Base-by-base conservation (phyloP, 2,113 vertebrate genomes). In the Pholis gunnellus region DNA sequence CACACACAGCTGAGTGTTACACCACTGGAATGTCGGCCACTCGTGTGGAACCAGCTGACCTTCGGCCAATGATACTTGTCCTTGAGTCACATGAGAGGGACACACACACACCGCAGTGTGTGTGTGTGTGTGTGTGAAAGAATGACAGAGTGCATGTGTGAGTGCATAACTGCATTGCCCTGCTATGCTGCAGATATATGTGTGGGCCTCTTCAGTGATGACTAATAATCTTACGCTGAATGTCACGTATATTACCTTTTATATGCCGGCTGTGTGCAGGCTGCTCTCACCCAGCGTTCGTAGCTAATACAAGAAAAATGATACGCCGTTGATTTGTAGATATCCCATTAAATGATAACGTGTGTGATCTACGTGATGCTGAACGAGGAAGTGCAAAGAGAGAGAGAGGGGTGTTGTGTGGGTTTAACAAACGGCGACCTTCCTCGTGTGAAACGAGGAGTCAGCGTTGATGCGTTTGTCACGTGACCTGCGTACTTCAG, bases 11-110 rank as follows among this genome's bases (percentile, higher is more conserved):
- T 83, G 85, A 87, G 82, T 83, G 79, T 78, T 79, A 88, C 79
- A 88, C 81, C 70, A n/a, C 75, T 65, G 87, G 89, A 91, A 92
- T 90, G 90, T 63, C 15, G 52, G 84, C 82, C 38, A 5, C 80
- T 93, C 86, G 72, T 86, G 91, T 92, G 88, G 92, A 94, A 94
- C 93, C 85, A 82, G 91, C 90, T 84, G 88, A 93, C 94, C 92
- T 93, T 92, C 74, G 44, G 71, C 77, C 75, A 59, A 72, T 78
- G 86, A 81, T 75, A 86, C 61, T 92, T 87, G 93, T 94, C 93
- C 93, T 96, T 94, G 89, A 88, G 90, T 88, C 89, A 89, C 77
- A 88, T 89, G 87, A 83, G 64, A 74, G 50, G 6, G 54, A 40
- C 29, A 72, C n/a, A n/a, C n/a, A 64, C 48, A 31, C 36, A 46